A percentile compares a stretch with the other conserved stretches of the same genome.
phyloP scores from a whole-genome alignment of 2,797 vertebrate species.

The Petrocephalus schoutedeni region DNA sequence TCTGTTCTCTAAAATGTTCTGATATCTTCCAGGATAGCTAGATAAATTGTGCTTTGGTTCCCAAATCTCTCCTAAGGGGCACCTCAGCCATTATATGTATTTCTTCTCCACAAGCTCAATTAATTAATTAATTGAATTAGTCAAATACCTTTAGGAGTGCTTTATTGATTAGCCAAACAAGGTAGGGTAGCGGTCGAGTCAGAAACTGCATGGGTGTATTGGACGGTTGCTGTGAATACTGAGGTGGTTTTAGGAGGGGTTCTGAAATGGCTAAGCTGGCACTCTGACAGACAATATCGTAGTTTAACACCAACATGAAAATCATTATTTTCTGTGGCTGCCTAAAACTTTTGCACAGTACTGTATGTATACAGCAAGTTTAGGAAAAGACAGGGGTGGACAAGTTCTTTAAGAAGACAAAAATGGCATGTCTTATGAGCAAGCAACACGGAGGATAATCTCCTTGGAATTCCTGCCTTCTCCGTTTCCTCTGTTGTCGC shows the following conservation, averaged over 20 bases:
- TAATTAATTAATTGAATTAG: background rate
- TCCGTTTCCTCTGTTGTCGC: constrained; percentile 39
- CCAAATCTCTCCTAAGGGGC: background rate
- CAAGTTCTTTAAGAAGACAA: constrained; percentile 22
- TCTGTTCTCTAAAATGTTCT: background rate
- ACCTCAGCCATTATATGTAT: background rate
- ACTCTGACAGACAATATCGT: background rate
- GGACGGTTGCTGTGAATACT: background rate
- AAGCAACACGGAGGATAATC: constrained; percentile 61
- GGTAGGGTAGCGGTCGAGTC: background rate
- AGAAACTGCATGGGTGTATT: background rate
- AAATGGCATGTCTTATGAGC: constrained; percentile 36
- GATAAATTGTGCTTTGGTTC: background rate
- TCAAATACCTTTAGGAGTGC: background rate
- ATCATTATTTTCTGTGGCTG: background rate
- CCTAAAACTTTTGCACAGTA: background rate
- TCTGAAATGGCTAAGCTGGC: background rate
- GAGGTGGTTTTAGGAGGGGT: background rate
- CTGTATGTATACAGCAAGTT: background rate
- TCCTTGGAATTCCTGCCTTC: constrained; percentile 59
- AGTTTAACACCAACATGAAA: background rate
- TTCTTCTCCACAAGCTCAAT: background rate
- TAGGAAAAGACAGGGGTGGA: constrained; percentile 13
- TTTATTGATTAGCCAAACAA: background rate
- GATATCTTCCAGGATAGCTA: background rate